Percentiles rank a stretch among this genome's conserved stretches.
phyloP scores from a whole-genome alignment of 2,797 vertebrate genomes.

The Lepidocolaptes lacrymiger region DNA sequence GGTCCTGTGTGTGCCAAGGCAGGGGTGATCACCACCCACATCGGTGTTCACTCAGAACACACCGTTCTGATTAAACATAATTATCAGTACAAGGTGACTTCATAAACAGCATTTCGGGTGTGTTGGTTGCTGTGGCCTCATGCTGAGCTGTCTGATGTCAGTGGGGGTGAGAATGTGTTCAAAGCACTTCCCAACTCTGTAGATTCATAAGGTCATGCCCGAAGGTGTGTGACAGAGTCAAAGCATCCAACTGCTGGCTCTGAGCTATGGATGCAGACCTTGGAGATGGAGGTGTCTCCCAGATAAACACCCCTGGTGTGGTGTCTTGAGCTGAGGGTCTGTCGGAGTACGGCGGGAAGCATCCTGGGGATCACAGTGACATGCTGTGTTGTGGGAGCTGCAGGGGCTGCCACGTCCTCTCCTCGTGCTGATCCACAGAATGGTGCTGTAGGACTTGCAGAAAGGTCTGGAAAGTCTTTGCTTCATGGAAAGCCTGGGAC shows the following conservation, averaged over 20 bases:
- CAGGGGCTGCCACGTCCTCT: rapidly evolving
- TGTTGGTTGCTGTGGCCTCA: background rate
- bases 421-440: background rate
- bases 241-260: background rate
- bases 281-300: background rate
- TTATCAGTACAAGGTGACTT: background rate
- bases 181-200: background rate
- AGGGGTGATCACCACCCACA: rapidly evolving
- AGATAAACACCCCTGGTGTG: rapidly evolving
- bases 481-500: background rate
- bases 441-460: background rate
- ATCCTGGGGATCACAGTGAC: rapidly evolving
- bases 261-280: rapidly evolving
- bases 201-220: rapidly evolving
- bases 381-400: rapidly evolving
- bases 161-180: background rate
- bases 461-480: background rate
- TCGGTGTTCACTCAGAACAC: rapidly evolving
- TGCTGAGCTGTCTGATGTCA: rapidly evolving
- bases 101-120: rapidly evolving
- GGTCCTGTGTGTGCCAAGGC: rapidly evolving
- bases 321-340: background rate
- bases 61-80: rapidly evolving
- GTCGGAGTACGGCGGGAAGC: rapidly evolving
- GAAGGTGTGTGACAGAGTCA: rapidly evolving